phyloP scores from a whole-genome alignment of 2,113 vertebrate genomes.

The Pseudonaja textilis region DNA sequence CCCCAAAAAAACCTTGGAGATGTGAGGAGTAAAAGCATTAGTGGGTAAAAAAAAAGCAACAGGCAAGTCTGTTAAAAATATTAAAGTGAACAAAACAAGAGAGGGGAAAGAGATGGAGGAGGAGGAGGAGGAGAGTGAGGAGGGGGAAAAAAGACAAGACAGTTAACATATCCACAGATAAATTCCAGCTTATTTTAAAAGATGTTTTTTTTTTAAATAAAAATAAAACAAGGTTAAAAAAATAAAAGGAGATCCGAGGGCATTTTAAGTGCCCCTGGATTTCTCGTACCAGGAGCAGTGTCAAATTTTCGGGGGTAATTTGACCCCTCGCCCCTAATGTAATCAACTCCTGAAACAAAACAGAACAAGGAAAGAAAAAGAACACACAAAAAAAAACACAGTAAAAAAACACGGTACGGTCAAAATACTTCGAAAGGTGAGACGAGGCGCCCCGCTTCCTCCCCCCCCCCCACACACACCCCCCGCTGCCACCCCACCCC shows the following conservation, averaged over 20 bases:
- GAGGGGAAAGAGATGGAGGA: background rate
- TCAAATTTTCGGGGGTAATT: constrained; percentile 92
- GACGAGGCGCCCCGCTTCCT: background rate
- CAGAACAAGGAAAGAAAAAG: constrained; percentile 59
- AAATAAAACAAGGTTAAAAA: background rate
- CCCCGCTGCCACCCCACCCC: background rate
- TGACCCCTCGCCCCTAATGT: constrained; percentile 88
- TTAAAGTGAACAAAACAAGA: constrained; percentile 28
- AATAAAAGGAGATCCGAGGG: constrained; percentile 68
- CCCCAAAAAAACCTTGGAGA: background rate
- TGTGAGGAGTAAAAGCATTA: too few species aligned
- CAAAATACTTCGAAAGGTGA: constrained; percentile 39
- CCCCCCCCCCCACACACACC: rapidly evolving
- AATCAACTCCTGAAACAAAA: constrained; percentile 89
- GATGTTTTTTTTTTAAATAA: constrained; percentile 8
- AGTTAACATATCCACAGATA: constrained; percentile 68
- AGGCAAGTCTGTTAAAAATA: constrained; percentile 43
- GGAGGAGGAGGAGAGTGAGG: too few species aligned
- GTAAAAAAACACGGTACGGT: constrained; percentile 62
- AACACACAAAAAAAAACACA: constrained; percentile 24
- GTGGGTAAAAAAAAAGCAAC: constrained; percentile 45
- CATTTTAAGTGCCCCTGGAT: constrained; percentile 74
- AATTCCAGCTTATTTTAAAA: constrained; percentile 40
- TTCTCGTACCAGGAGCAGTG: constrained; percentile 87
- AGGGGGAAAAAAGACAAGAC: constrained; percentile 49